Conservation (phyloP, 2,113 vertebrate genomes). For the Tiliqua scincoides region DNA sequence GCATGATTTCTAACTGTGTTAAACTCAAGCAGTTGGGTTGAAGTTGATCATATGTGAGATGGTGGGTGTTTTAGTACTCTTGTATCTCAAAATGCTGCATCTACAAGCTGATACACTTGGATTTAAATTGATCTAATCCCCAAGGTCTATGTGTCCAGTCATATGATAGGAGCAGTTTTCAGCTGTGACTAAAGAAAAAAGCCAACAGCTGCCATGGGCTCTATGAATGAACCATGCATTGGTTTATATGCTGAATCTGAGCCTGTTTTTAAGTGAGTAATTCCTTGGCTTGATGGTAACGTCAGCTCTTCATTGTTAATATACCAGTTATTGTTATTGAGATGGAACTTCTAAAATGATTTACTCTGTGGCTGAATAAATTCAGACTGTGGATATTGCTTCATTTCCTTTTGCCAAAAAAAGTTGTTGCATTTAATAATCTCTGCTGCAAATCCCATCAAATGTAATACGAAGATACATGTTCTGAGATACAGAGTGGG, state of each 20-base stretch:
- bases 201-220: neutral
- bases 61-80: neutral
- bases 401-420: neutral
- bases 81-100: neutral
- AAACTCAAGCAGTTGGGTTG: neutral
- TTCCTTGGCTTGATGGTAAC: neutral
- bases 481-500: neutral
- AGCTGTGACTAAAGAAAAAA: constrained; percentile 1
- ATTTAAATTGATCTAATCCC: neutral
- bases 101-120: neutral
- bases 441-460: neutral
- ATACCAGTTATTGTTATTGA: neutral
- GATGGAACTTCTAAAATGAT: neutral
- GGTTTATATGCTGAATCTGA: neutral
- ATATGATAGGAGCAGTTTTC: neutral
- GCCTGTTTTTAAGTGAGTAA: too few relatives aligned
- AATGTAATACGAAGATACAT: neutral
- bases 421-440: neutral
- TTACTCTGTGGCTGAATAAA: neutral
- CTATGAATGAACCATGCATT: neutral
- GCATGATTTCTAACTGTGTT: neutral
- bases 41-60: neutral
- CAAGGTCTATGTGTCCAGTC: neutral
- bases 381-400: neutral
- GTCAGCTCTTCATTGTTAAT: neutral